These are phyloP conservation scores for Catamblyrhynchus diadema DNA, from an alignment of 2,797 vertebrate genomes.

Conservation along the genomic window DNA sequence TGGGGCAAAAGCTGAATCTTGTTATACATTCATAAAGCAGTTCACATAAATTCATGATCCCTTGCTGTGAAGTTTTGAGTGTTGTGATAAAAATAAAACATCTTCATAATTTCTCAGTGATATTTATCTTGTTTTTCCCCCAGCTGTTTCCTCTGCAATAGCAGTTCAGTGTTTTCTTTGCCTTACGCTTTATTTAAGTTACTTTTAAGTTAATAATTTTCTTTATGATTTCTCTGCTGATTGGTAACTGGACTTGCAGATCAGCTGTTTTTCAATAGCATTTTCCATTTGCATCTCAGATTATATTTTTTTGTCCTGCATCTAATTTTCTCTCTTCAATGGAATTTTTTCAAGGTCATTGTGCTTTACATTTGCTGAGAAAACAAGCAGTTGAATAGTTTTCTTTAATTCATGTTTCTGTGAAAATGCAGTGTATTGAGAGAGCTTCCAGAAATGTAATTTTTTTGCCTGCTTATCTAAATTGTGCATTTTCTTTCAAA, in stretches of 20 bases:
- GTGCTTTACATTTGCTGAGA: neutral
- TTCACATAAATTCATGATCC: slow-evolving; percentile 16
- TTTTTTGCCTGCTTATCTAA: neutral
- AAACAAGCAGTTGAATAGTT: neutral
- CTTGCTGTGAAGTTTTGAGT: slow-evolving; percentile 15
- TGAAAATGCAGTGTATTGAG: neutral
- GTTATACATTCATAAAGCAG: slow-evolving; percentile 18
- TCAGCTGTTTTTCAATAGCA: neutral
- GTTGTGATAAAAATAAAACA: slow-evolving; percentile 39
- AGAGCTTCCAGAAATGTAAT: neutral
- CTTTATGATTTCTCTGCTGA: neutral
- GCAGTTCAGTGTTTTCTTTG: neutral
- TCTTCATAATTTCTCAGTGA: slow-evolving; percentile 9
- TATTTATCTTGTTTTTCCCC: neutral
- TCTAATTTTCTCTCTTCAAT: neutral
- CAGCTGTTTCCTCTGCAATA: neutral
- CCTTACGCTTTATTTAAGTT: neutral
- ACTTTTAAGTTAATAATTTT: neutral
- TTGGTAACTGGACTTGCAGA: neutral
- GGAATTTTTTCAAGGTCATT: slow-evolving; percentile 42
- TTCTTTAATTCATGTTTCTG: neutral
- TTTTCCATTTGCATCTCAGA: neutral
- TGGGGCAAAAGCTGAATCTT: slow-evolving; percentile 17
- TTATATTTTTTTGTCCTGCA: neutral
- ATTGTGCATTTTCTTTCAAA: neutral